Evolutionary conservation across 2,113 vertebrate genomes (phyloP), one percentile per base, ranked within the genome.

Genomic region (Calyptommatus sinebrachiatus): DNA sequence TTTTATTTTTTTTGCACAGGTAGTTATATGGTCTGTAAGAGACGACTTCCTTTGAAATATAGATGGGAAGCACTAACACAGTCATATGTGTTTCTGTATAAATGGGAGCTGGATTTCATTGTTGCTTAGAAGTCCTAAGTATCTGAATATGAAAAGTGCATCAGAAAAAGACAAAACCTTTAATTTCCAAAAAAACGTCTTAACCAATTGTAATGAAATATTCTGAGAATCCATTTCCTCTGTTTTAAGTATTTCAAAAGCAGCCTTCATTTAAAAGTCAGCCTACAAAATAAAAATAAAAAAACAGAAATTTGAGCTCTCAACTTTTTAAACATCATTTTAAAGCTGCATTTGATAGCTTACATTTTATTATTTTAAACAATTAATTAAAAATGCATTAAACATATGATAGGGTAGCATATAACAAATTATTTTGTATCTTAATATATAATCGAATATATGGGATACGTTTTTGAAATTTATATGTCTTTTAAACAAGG

Each of bases 21-120:
- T 20, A 28, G 80, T 85, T 83, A 81, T 77, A 69, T 0, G 67
- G 7, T 76, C 76, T 31, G 45, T 76, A 84, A 88, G 77, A 21
- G 66, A 45, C 65, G 21, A 69, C 3, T 7, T 70, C 22, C 75
- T 78, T 61, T 81, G 35, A 73, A 77, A 76, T 53, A 85, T 6
- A 68, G 16, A 67, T 45, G 57, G 2, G 5, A 48, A 83, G 62
- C 63, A 0, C 7, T 87, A 41, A 75, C 26, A 35, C 81, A 79
- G 21, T 48, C 65, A 76, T 3, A 46, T 18, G n/a, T 70, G 53
- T 14, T 5, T 11, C 14, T 57, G 4, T 18, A 57, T 57, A 57
- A 71, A 83, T 3, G 50, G 20, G 62, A 81, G 77, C 53, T 65
- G 1, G 12, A 74, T 12, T 1, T 14, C 11, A 73, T 16, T 28